Conservation (phyloP, 2,797 vertebrate species). For the Emydoidea blandingii region DNA sequence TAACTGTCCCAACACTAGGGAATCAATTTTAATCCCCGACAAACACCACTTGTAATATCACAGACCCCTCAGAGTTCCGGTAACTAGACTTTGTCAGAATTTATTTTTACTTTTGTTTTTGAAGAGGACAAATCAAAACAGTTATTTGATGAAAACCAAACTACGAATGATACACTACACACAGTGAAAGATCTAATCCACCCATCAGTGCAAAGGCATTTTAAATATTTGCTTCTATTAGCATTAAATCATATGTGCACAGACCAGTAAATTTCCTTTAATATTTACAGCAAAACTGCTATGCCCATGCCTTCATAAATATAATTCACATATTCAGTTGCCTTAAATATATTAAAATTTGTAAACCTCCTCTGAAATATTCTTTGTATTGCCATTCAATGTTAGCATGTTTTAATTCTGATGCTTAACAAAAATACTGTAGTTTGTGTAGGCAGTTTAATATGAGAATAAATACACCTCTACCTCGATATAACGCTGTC, state of each 20-base stretch:
- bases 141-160: conserved; percentile 19
- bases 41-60: conserved; percentile 68
- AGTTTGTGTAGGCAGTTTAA: conserved; percentile 3
- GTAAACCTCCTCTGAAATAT: neutral
- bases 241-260: neutral
- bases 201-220: neutral
- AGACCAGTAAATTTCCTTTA: neutral
- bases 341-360: neutral
- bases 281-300: neutral
- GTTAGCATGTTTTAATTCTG: neutral
- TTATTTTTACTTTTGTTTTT: conserved; percentile 68
- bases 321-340: neutral
- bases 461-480: neutral
- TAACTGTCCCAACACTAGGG: conserved; percentile 69
- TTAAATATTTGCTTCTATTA: neutral
- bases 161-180: neutral
- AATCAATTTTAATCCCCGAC: conserved; percentile 74
- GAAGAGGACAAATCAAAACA: conserved; percentile 25
- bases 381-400: conserved; percentile 3
- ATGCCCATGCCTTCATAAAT: conserved; percentile 14
- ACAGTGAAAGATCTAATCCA: neutral
- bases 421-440: neutral
- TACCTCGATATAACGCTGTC: too few species aligned
- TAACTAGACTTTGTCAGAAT: conserved; percentile 69
- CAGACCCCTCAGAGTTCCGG: conserved; percentile 59